Evolutionary conservation across 2,113 vertebrate species (phyloP).

Genomic region (Pluvialis apricaria): DNA sequence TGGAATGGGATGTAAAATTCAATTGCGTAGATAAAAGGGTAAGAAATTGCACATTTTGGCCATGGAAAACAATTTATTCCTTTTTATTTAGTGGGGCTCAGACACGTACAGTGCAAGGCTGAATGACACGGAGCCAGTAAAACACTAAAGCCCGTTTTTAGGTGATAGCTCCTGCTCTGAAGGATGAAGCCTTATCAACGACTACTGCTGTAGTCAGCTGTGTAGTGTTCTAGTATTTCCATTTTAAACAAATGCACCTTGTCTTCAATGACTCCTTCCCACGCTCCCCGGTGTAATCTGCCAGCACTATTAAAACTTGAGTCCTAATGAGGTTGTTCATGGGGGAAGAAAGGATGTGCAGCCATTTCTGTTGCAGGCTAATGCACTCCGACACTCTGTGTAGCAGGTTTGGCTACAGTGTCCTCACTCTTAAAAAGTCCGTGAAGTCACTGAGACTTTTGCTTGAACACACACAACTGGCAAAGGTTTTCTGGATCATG

Average conservation of each 20-base stretch:
- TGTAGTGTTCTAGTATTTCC: background rate
- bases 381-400: fast-evolving
- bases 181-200: background rate
- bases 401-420: background rate
- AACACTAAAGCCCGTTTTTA: background rate
- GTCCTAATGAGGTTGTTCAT: background rate
- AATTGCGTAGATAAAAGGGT: background rate
- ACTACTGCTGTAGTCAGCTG: background rate
- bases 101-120: fast-evolving
- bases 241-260: background rate
- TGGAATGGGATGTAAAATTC: background rate
- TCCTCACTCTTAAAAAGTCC: background rate
- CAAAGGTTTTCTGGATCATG: background rate
- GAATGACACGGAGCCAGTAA: background rate
- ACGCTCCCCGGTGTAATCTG: background rate
- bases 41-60: background rate
- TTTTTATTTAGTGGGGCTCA: background rate
- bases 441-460: background rate
- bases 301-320: background rate
- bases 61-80: background rate
- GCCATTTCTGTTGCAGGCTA: background rate
- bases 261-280: background rate
- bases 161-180: background rate
- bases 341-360: background rate
- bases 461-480: background rate